Percentiles rank a stretch among this genome's conserved stretches.
These are phyloP conservation scores for Desmodus rotundus DNA, from an alignment of 2,113 vertebrate genomes.

Conservation along the genomic window DNA sequence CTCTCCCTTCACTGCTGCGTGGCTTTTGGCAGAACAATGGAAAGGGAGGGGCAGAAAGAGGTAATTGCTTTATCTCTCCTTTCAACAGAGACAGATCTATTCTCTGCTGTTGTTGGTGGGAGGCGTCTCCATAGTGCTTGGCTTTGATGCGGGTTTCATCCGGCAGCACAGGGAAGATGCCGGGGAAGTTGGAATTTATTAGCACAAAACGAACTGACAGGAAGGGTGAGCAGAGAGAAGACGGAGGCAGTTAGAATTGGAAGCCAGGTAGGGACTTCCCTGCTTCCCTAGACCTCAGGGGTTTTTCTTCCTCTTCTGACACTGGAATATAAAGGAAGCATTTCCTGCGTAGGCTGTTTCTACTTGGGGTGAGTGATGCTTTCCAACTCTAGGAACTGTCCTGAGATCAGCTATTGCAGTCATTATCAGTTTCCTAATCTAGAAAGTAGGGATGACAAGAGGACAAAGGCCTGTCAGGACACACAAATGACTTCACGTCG, in stretches of 20 bases:
- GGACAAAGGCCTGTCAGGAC: neutral
- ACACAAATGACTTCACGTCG: neutral
- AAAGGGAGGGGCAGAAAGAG: neutral
- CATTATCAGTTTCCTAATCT: neutral
- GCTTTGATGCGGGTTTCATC: conserved; percentile 18
- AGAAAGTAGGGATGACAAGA: neutral
- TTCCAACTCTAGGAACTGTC: neutral
- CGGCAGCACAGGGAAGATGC: neutral
- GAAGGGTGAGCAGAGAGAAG: neutral
- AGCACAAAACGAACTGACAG: conserved; percentile 9
- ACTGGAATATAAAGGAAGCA: neutral
- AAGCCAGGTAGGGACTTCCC: neutral
- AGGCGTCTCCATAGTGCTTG: neutral
- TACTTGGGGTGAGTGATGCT: neutral
- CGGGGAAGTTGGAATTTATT: neutral
- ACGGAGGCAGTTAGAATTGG: neutral
- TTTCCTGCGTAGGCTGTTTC: neutral
- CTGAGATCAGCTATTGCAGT: neutral
- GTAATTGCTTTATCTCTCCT: neutral
- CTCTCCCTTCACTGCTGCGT: neutral
- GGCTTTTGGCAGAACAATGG: neutral
- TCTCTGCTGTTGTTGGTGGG: neutral
- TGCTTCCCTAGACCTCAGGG: neutral
- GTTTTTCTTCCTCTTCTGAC: neutral
- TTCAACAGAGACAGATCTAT: conserved; percentile 18